Percentiles rank a stretch among this genome's conserved stretches.
These are phyloP conservation scores for Tragelaphus scriptus DNA, from an alignment of 2,113 vertebrate species.

Conservation along the genomic window DNA sequence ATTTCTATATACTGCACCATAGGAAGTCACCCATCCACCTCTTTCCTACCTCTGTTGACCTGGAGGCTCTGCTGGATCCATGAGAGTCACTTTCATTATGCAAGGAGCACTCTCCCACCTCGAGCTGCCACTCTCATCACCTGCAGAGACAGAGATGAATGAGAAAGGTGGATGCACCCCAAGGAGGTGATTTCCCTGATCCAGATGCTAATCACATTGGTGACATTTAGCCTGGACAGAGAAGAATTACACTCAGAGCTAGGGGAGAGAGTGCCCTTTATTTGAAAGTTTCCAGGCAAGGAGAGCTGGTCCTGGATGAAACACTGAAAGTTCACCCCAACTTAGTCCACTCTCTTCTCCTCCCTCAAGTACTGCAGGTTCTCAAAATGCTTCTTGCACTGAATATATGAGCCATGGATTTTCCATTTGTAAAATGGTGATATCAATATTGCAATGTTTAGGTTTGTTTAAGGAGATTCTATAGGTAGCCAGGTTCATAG, in stretches of 20 bases:
- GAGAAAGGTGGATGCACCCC: background rate
- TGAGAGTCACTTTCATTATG: background rate
- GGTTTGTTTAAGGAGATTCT: background rate
- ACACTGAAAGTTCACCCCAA: background rate
- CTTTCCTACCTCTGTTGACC: background rate
- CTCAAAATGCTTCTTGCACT: background rate
- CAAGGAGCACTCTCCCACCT: background rate
- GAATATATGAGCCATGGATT: background rate
- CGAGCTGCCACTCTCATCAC: background rate
- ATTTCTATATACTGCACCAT: background rate
- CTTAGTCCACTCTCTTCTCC: too few relatives aligned
- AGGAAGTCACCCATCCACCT: background rate
- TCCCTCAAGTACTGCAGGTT: background rate
- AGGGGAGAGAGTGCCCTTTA: slow-evolving; percentile 15
- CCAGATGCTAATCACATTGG: background rate
- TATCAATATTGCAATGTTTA: background rate
- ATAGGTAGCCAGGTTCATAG: background rate
- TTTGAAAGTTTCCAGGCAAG: background rate
- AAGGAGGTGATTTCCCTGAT: slow-evolving; percentile 17
- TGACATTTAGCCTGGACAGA: slow-evolving; percentile 59
- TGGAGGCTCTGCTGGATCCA: too few relatives aligned
- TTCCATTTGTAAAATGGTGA: background rate
- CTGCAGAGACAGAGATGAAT: slow-evolving; percentile 46
- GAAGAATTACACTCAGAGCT: slow-evolving; percentile 29
- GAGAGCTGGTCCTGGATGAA: background rate